A percentile compares a stretch with the other conserved stretches of the same genome.
These are phyloP conservation scores for Sternotherus odoratus DNA, from an alignment of 2,797 vertebrate species.

Conservation along the genomic window DNA sequence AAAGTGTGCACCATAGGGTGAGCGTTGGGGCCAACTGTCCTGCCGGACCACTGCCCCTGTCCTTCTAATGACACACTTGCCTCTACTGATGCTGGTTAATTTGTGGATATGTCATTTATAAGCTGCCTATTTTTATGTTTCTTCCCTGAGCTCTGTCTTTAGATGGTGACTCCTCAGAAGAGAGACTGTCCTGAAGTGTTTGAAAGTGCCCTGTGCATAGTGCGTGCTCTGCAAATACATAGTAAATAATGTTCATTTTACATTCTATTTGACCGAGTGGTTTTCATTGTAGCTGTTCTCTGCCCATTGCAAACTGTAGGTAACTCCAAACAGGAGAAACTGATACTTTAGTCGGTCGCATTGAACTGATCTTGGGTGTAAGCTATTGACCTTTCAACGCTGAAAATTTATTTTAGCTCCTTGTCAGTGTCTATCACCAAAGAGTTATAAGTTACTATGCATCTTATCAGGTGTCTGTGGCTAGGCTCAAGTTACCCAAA, in stretches of 20 bases:
- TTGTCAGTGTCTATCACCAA: not conserved
- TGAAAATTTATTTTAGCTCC: not conserved
- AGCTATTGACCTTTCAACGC: not conserved
- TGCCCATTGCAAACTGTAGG: not conserved
- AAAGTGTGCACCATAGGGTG: too few species aligned
- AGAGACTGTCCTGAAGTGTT: not conserved
- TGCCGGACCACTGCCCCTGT: too few species aligned
- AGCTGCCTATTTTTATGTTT: not conserved
- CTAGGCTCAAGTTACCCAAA: not conserved
- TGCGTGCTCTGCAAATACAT: not conserved
- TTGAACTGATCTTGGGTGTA: not conserved
- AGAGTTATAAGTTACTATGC: not conserved
- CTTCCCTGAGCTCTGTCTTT: not conserved
- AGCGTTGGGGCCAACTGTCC: too few species aligned
- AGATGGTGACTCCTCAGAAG: not conserved
- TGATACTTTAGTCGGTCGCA: not conserved
- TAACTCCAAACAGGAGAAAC: not conserved
- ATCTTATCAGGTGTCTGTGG: not conserved
- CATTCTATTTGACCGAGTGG: not conserved
- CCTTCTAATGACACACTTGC: too few species aligned
- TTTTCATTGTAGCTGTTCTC: not conserved
- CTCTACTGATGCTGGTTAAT: not conserved
- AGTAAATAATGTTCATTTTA: not conserved
- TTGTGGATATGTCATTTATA: not conserved
- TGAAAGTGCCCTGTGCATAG: not conserved